A percentile compares a stretch with the other conserved stretches of the same genome.
Conservation (phyloP, 1,140 invertebrate species). For the Camponotus vicinus region DNA sequence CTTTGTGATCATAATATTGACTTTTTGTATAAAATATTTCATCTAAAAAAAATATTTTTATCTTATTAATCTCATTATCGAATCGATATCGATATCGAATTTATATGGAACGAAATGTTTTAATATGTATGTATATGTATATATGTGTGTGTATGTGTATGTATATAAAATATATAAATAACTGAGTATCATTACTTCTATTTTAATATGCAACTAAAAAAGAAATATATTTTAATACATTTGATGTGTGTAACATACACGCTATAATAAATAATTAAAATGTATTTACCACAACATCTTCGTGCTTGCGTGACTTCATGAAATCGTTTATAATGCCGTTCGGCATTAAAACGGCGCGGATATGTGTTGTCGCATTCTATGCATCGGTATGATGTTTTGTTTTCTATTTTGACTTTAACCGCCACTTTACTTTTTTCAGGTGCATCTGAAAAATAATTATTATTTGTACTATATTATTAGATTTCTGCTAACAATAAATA, state of each 20-base stretch:
- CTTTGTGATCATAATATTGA: conserved; percentile 65
- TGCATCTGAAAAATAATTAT: no score
- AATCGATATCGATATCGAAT: no score
- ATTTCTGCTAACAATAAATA: no score
- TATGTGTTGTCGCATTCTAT: no score
- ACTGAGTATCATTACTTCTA: not conserved
- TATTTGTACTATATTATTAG: no score
- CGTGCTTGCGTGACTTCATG: not conserved
- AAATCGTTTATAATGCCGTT: not conserved
- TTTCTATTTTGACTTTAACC: no score
- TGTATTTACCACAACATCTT: conserved; percentile 8
- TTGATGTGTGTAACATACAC: no score
- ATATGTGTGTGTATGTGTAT: not conserved
- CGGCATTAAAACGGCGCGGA: not conserved
- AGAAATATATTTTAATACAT: no score
- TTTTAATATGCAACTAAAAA: no score
- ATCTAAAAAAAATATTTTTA: conserved; percentile 31
- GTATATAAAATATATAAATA: not conserved
- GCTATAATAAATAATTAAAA: conserved; percentile 15
- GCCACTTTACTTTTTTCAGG: no score
- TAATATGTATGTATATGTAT: not conserved
- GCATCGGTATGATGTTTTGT: no score
- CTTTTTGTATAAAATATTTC: conserved; percentile 60
- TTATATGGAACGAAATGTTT: no score
- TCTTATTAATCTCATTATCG: not conserved